phyloP scores from a whole-genome alignment of 2,888 invertebrate species.

The Allophyes oxyacanthae region DNA sequence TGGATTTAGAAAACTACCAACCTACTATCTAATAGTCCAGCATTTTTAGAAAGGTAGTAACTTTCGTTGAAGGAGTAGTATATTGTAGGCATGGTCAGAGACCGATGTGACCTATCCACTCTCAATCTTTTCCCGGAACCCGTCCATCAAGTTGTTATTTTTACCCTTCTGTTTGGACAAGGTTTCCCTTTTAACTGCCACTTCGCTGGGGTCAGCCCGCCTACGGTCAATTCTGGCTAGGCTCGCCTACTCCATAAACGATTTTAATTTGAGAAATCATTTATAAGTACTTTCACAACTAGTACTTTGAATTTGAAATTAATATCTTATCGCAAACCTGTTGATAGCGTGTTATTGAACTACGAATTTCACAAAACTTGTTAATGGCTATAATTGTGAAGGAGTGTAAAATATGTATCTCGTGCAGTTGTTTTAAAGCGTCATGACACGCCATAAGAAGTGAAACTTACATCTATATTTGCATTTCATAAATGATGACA shows the following conservation, averaged over 20 bases:
- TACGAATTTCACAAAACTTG: conserved; percentile 31
- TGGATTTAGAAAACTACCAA: conserved; percentile 49
- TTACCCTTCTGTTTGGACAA: conserved; percentile 48
- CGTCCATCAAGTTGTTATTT: conserved; percentile 55
- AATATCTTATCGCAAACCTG: conserved; percentile 31
- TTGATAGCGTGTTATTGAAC: conserved; percentile 28
- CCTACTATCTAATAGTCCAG: conserved; percentile 32
- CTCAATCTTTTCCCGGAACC: conserved; percentile 42
- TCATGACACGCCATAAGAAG: conserved; percentile 28
- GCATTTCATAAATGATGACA: not conserved
- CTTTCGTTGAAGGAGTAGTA: conserved; percentile 41
- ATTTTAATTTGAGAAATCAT: conserved; percentile 43
- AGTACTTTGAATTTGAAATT: conserved; percentile 39
- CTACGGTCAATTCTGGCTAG: conserved; percentile 34
- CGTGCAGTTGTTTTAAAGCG: conserved; percentile 29
- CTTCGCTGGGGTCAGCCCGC: conserved; percentile 49
- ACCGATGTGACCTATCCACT: conserved; percentile 50
- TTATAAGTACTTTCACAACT: conserved; percentile 44
- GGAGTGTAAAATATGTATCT: conserved; percentile 42
- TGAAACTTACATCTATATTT: conserved; percentile 28
- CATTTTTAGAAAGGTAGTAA: conserved; percentile 51
- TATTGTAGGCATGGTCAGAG: conserved; percentile 10
- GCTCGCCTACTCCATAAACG: conserved; percentile 38
- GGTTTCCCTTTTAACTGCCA: conserved; percentile 66
- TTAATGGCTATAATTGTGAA: conserved; percentile 17